phyloP scores from a whole-genome alignment of 2,113 vertebrate genomes.

The Smithornis capensis region DNA sequence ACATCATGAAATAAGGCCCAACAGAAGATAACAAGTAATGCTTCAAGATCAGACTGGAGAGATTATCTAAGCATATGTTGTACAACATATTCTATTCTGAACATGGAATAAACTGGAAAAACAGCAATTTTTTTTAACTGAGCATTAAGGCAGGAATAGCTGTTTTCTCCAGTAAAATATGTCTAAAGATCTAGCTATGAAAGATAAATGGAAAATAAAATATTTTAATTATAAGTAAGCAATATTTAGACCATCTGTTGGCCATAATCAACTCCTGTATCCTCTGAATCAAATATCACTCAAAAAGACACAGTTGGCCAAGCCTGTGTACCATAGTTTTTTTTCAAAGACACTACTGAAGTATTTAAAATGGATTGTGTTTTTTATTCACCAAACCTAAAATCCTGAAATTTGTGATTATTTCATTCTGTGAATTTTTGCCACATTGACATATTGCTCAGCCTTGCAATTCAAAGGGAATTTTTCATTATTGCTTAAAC shows the following conservation, averaged over 20 bases:
- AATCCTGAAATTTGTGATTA: background rate
- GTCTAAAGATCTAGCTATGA: background rate
- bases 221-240: background rate
- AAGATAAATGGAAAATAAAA: background rate
- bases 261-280: background rate
- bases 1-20: slow-evolving; percentile 18
- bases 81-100: background rate
- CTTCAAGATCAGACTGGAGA: slow-evolving; percentile 38
- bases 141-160: background rate
- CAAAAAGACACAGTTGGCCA: background rate
- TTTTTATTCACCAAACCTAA: background rate
- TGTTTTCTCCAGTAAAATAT: background rate
- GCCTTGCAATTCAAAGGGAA: background rate
- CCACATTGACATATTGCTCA: slow-evolving; percentile 16
- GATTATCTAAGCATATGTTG: slow-evolving; percentile 23
- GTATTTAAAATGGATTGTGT: background rate
- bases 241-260: background rate
- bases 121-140: background rate
- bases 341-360: background rate
- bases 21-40: background rate
- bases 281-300: background rate
- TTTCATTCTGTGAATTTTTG: background rate
- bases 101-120: background rate
- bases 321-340: background rate
- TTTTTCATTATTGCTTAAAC: background rate